phyloP scores from a whole-genome alignment of 2,888 invertebrate genomes.

The Thereva unica region DNA sequence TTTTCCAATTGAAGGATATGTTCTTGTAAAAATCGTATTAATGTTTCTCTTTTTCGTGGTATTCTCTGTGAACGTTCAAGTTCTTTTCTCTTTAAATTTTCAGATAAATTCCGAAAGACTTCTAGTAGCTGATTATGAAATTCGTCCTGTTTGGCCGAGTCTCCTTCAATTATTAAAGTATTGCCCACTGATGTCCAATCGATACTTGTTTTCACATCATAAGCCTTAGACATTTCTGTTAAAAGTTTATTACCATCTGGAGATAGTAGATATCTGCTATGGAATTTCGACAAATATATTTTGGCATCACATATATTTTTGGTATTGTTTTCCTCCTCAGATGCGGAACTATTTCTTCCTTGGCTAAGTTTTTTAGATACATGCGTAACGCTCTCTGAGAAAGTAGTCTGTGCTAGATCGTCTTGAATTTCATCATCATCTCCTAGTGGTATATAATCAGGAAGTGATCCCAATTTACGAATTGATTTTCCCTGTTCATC shows the following conservation, averaged over 20 bases:
- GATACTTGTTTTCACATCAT: slow-evolving; percentile 52
- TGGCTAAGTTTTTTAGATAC: too few relatives aligned
- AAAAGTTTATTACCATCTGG: slow-evolving; percentile 61
- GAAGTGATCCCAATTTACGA: slow-evolving; percentile 41
- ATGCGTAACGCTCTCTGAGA: too few relatives aligned
- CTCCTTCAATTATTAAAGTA: slow-evolving; percentile 61
- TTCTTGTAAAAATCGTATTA: slow-evolving; percentile 53
- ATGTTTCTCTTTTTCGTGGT: slow-evolving; percentile 51
- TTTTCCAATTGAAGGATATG: slow-evolving; percentile 50
- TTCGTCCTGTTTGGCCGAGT: slow-evolving; percentile 60
- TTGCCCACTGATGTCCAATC: slow-evolving; percentile 57
- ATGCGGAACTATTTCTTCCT: too few relatives aligned
- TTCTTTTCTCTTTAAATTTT: slow-evolving; percentile 47
- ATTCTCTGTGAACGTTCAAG: slow-evolving; percentile 49
- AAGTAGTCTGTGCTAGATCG: slow-evolving; percentile 27
- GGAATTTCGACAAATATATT: slow-evolving; percentile 60
- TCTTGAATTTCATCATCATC: slow-evolving; percentile 24
- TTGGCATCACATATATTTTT: slow-evolving; percentile 54
- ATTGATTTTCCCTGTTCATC: slow-evolving; percentile 40
- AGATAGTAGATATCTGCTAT: slow-evolving; percentile 59
- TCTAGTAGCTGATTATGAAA: slow-evolving; percentile 61
- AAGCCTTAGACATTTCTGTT: slow-evolving; percentile 52
- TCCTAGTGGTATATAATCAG: slow-evolving; percentile 52
- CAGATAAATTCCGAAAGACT: slow-evolving; percentile 50
- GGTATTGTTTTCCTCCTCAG: too few relatives aligned